Percentiles rank a stretch among this genome's conserved stretches.
Conservation (phyloP, 2,797 vertebrate species). For the Acrocephalus scirpaceus region DNA sequence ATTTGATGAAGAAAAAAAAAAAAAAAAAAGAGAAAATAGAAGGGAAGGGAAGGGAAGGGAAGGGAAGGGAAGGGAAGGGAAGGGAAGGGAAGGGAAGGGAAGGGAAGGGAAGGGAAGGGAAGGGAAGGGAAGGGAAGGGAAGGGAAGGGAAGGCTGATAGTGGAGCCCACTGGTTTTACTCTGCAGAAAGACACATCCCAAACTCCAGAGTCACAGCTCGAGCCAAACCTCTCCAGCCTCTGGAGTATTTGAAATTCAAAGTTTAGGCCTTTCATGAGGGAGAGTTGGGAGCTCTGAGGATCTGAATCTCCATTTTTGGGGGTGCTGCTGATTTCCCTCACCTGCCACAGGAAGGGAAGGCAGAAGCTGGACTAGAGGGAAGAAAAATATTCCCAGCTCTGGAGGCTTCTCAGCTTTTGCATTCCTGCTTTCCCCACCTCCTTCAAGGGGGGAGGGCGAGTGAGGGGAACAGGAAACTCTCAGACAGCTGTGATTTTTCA, state of each 20-base stretch:
- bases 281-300: not conserved
- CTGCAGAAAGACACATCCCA: not conserved
- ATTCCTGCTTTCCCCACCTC: not conserved
- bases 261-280: not conserved
- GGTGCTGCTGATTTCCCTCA: not conserved
- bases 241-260: not conserved
- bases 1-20: not conserved
- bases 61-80: too few relatives aligned
- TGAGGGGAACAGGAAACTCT: not conserved
- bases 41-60: too few relatives aligned
- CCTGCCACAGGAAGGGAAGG: not conserved
- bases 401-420: not conserved
- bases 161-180: not conserved
- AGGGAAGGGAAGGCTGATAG: not conserved
- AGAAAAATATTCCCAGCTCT: not conserved
- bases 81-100: too few relatives aligned
- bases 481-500: slow-evolving; percentile 42
- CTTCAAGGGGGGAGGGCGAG: not conserved
- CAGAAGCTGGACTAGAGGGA: not conserved
- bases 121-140: too few relatives aligned
- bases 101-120: too few relatives aligned
- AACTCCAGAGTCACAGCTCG: not conserved
- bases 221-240: not conserved
- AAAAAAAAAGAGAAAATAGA: too few relatives aligned
- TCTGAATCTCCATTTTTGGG: not conserved